Evolutionary conservation across 2,888 invertebrate species (phyloP).

Genomic region (Trachelus troglodyta): DNA sequence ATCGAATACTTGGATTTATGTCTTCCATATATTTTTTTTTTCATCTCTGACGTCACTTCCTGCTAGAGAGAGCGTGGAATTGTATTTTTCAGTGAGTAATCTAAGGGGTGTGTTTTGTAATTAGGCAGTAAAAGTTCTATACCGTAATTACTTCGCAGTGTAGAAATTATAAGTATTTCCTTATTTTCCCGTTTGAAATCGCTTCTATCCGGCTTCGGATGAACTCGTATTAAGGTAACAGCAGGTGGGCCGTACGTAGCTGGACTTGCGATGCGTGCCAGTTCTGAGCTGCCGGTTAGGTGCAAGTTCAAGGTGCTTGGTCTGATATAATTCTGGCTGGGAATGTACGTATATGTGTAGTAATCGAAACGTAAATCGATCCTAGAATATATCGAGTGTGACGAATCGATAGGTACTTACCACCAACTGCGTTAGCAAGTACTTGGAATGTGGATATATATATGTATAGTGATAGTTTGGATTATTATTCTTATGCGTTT

Average conservation of each 20-base stretch:
- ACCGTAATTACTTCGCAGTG: not conserved
- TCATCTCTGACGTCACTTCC: not conserved
- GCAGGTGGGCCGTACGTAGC: not conserved
- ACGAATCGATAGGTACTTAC: not conserved
- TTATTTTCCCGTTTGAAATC: not conserved
- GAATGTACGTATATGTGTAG: not conserved
- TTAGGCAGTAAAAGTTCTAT: not conserved
- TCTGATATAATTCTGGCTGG: not conserved
- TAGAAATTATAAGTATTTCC: not conserved
- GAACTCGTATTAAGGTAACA: not conserved
- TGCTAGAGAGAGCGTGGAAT: not conserved
- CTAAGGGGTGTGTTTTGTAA: not conserved
- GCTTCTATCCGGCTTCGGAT: not conserved
- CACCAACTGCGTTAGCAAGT: not conserved
- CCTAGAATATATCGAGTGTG: not conserved
- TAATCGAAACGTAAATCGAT: not conserved
- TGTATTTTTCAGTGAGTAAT: too few relatives aligned
- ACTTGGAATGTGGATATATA: not conserved
- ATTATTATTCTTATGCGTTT: not conserved
- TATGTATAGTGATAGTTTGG: not conserved
- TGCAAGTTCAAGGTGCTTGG: not conserved
- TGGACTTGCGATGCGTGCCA: not conserved
- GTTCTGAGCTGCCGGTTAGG: not conserved
- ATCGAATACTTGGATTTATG: not conserved
- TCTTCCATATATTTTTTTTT: not conserved